Evolutionary conservation across 2,797 vertebrate genomes (phyloP), one percentile per base, ranked within the genome.

Genomic region (Odontamblyopus lacepedii): DNA sequence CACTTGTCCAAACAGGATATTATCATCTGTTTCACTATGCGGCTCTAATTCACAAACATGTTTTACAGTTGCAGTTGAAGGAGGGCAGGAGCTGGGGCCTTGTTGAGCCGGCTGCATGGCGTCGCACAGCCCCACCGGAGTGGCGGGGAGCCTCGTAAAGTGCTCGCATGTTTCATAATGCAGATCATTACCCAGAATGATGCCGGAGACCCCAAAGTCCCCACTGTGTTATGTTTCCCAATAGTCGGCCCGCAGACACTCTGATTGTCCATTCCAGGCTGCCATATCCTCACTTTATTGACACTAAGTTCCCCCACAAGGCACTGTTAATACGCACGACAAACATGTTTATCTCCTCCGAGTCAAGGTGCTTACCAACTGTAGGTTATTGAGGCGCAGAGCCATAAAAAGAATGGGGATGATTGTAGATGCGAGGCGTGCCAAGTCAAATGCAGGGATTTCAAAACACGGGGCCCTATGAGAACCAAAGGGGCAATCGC

Each of bases 131-230:
- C 80, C 77, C 75, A 16, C 69, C 48, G 7, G 62, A 63, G 12
- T 92, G 85, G 78, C 77, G 77, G 88, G 91, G 92, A 88, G 89
- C 83, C 84, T 92, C 88, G 35, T 90, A 91, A 92, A 93, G 88
- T 89, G 87, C 90, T 92, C 86, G 84, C 83, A 93, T 90, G 88
- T 88, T 88, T 90, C 88, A 91, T 93, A 92, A 92, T 93, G 87
- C 84, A 87, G 89, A 88, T 91, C 88, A 93, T 93, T 93, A 92
- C 87, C 87, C 88, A 87, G 80, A 92, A 91, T 91, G 85, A 90
- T 79, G 78, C 53, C 74, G 87, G 89, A 91, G 85, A 89, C 90
- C 88, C 87, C 83, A 4, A 69, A 86, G 82, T 82, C 85, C 89
- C 87, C 71, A 35, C 84, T 73, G 84, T 77, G 78, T 91, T 91